Evolutionary conservation across 2,888 invertebrate genomes (phyloP).

Genomic region (Eudiplozoon nipponicum): DNA sequence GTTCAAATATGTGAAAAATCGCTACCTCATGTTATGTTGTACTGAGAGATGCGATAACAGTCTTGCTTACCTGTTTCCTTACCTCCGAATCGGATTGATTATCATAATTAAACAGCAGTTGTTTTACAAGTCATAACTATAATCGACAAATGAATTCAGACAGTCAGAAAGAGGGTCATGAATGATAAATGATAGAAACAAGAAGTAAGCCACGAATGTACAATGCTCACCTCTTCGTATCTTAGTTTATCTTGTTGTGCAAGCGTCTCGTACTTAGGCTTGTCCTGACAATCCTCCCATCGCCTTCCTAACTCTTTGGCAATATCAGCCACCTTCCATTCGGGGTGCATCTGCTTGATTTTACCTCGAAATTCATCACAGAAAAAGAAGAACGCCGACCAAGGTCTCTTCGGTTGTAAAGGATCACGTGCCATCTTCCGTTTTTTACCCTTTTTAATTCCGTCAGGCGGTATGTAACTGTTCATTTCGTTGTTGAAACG

Average conservation of each 20-base stretch:
- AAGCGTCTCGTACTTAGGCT: constrained; percentile 60
- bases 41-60: too few species aligned
- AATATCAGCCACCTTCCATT: constrained; percentile 71
- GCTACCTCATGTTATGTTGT: too few species aligned
- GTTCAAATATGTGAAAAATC: too few species aligned
- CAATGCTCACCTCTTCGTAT: constrained; percentile 50
- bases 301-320: constrained; percentile 73
- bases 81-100: too few species aligned
- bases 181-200: neutral
- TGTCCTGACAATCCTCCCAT: constrained; percentile 47
- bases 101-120: too few species aligned
- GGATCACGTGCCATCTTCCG: constrained; percentile 46
- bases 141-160: too few species aligned
- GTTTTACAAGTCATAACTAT: too few species aligned
- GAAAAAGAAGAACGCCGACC: constrained; percentile 91
- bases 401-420: constrained; percentile 82
- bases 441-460: constrained; percentile 30
- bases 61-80: too few species aligned
- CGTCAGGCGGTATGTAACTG: constrained; percentile 48
- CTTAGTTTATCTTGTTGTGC: constrained; percentile 72
- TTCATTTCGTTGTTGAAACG: constrained; percentile 83
- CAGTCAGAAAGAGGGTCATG: neutral
- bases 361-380: constrained; percentile 80
- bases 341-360: constrained; percentile 62
- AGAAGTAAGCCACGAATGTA: too few species aligned